Evolutionary conservation across 2,113 vertebrate genomes (phyloP).

Genomic region (Progne subis): DNA sequence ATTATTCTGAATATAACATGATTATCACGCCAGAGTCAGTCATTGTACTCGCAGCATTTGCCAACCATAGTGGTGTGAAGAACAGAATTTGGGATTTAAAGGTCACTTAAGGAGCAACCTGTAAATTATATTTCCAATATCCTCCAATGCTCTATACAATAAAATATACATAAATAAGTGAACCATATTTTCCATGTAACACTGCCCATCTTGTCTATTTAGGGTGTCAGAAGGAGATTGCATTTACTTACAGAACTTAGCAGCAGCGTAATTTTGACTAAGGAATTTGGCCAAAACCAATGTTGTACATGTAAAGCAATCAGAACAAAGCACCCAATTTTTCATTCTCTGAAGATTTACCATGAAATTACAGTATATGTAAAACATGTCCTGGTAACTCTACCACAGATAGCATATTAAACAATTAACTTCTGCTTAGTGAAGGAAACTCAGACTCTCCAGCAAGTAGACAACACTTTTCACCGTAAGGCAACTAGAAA

Average conservation of each 20-base stretch:
- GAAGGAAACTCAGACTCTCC: not conserved
- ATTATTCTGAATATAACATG: not conserved
- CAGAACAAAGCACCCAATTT: not conserved
- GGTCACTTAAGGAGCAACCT: not conserved
- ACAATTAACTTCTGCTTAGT: not conserved
- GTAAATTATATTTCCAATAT: not conserved
- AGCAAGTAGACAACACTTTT: not conserved
- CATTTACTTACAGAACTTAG: not conserved
- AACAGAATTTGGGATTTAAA: not conserved
- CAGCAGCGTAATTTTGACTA: not conserved
- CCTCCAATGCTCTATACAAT: not conserved
- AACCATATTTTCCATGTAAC: not conserved
- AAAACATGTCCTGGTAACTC: not conserved
- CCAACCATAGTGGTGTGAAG: not conserved
- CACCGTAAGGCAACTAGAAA: not conserved
- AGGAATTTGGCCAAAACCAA: constrained; percentile 20
- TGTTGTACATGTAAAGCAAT: not conserved
- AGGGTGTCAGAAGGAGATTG: not conserved
- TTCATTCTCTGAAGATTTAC: not conserved
- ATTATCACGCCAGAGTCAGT: not conserved
- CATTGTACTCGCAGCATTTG: not conserved
- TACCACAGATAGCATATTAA: not conserved
- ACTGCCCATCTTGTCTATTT: not conserved
- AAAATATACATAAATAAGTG: not conserved
- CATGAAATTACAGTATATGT: not conserved